Evolutionary conservation across 2,797 vertebrate species (phyloP).

Genomic region (Phoxinus dragarum): DNA sequence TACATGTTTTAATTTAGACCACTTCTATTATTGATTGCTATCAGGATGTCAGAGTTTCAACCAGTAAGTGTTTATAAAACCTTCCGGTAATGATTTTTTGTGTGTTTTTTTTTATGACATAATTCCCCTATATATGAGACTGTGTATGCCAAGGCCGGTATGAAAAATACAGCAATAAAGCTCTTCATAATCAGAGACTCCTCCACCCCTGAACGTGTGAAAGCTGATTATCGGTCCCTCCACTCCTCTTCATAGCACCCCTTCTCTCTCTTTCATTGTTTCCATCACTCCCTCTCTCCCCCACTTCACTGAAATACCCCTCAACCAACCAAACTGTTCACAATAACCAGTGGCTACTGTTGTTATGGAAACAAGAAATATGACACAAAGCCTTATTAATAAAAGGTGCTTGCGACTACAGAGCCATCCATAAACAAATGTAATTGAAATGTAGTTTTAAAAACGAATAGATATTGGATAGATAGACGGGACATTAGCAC

Average conservation of each 20-base stretch:
- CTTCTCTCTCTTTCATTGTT: conserved; percentile 57
- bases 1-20: no score
- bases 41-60: no score
- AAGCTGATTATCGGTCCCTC: conserved; percentile 45
- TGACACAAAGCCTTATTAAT: conserved; percentile 80
- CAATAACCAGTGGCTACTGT: conserved; percentile 77
- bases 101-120: neutral
- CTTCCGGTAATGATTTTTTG: no score
- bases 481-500: conserved; percentile 41
- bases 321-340: conserved; percentile 62
- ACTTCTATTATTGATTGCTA: no score
- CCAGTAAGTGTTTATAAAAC: no score
- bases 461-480: conserved; percentile 47
- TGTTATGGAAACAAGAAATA: conserved; percentile 85
- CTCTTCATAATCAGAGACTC: conserved; percentile 30
- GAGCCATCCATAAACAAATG: conserved; percentile 73
- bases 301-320: conserved; percentile 64
- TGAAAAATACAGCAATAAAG: conserved; percentile 21
- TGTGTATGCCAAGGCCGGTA: neutral
- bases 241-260: conserved; percentile 48
- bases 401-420: conserved; percentile 63
- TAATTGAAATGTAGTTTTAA: conserved; percentile 57
- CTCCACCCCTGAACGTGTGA: conserved; percentile 52
- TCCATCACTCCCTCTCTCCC: conserved; percentile 59
- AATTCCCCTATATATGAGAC: neutral